Evolutionary conservation across 1,140 invertebrate genomes (phyloP), one percentile per base, ranked within the genome.

Genomic region (Heliothis virescens): DNA sequence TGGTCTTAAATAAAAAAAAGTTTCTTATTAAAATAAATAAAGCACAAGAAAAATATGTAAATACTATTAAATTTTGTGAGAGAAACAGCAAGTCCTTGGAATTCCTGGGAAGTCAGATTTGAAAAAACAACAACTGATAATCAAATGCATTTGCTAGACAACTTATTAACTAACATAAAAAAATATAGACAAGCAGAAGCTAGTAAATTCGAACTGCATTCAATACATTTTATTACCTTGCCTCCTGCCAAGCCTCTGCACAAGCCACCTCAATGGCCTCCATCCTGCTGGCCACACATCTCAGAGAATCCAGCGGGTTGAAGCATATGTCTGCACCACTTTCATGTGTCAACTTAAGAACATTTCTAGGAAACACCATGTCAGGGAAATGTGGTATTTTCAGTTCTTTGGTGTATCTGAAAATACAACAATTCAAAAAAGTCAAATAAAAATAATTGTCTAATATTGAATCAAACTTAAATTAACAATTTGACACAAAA

Each of bases 291-390:
- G 97, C 96, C 7, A 99, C 98, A 79, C 95, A 88, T 89, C 96
- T 97, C 29, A 99, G 93, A 1, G 99, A 98, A 95, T 99, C 98
- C 18, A 99, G 95, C 10, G 98, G 97, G 92, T 97, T 98, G 89
- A 99, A 99, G 88, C 97, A 96, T 60, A 99, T 95, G 13, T 95
- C 91, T 79, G 96, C 96, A 63, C 98, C 98, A 89, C 94, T 95
- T 77, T 96, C 94, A 89, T 98, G 97, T 65, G 94, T 93, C 2
- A 99, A 87, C 53, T 92, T 94, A 12, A 99, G 94, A 81, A 96
- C 93, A 89, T 99, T 99, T 85, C 98, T 97, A 21, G 98, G 98
- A 96, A 99, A 99, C 16, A 99, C 97, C 99, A 99, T 99, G 90
- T 99, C 99, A 16, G 99, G 99, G 83, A 99, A 95, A 91, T 99